Evolutionary conservation across 2,113 vertebrate genomes (phyloP).

Genomic region (Antechinus stuartii): DNA sequence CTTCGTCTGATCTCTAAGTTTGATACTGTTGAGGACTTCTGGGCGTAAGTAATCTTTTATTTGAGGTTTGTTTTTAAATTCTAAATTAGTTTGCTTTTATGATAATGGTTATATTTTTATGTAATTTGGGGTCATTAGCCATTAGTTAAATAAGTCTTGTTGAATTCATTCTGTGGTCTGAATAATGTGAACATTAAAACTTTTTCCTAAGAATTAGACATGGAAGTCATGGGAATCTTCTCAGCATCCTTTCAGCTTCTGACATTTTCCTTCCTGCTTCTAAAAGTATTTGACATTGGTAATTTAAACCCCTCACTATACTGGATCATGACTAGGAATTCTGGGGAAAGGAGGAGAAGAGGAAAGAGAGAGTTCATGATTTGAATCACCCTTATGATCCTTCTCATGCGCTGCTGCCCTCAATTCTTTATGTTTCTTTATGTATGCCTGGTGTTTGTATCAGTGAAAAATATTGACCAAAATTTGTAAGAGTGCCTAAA

Average conservation of each 20-base stretch:
- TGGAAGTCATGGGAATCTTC: neutral
- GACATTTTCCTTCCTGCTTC: neutral
- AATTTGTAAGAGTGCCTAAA: neutral
- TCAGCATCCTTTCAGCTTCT: neutral
- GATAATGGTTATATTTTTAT: neutral
- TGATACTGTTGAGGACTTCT: constrained; percentile 99
- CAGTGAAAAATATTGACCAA: neutral
- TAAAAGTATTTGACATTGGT: neutral
- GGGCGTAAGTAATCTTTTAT: constrained; percentile 93
- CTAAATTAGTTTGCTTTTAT: constrained; percentile 8
- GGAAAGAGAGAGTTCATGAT: neutral
- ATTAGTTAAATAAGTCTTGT: constrained; percentile 9
- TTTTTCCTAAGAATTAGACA: neutral
- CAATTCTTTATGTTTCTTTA: too few relatives aligned
- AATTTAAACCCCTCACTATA: neutral
- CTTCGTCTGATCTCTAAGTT: constrained; percentile 98
- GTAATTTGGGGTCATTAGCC: neutral
- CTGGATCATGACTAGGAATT: neutral
- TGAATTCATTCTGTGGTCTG: neutral
- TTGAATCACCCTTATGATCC: neutral
- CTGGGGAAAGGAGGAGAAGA: neutral
- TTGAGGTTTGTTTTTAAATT: constrained; percentile 40
- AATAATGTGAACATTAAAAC: neutral
- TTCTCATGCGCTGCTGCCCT: neutral
- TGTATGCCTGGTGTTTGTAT: neutral